These are phyloP conservation scores for Rostratula benghalensis DNA, from an alignment of 2,113 vertebrate species.

Conservation along the genomic window DNA sequence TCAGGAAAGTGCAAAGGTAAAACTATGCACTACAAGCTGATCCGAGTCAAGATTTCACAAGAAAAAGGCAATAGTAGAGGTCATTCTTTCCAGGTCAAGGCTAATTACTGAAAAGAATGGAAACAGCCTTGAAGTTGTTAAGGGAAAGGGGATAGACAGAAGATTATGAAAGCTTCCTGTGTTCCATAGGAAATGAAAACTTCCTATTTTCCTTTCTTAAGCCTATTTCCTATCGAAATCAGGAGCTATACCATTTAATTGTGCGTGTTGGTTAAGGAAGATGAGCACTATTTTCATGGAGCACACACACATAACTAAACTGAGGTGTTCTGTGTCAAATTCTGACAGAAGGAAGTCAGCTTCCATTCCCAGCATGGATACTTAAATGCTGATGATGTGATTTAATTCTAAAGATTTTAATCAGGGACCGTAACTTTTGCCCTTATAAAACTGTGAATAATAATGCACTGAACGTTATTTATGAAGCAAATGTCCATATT, in stretches of 20 bases:
- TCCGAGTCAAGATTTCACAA: background rate
- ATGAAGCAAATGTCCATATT: background rate
- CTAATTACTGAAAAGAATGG: slow-evolving; percentile 48
- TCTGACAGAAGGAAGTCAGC: background rate
- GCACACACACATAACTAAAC: background rate
- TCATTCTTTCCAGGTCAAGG: slow-evolving; percentile 43
- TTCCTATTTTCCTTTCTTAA: slow-evolving; percentile 56
- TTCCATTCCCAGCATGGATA: background rate
- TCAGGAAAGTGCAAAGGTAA: background rate
- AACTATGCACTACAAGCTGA: background rate
- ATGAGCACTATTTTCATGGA: background rate
- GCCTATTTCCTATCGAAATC: slow-evolving; percentile 55
- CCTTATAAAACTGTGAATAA: background rate
- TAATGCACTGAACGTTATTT: background rate
- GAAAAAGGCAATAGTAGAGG: slow-evolving; percentile 12
- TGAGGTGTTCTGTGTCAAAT: background rate
- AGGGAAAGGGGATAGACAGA: slow-evolving; percentile 46
- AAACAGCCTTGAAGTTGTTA: slow-evolving; percentile 62
- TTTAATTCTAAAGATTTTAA: background rate
- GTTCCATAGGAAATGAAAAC: slow-evolving; percentile 59
- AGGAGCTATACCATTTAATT: slow-evolving; percentile 14
- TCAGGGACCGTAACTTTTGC: background rate
- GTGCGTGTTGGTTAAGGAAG: slow-evolving; percentile 25
- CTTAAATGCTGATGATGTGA: background rate
- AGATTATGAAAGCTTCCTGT: slow-evolving; percentile 58